Base-by-base conservation (phyloP, 2,888 invertebrate genomes). In the Yponomeuta evonymella region DNA sequence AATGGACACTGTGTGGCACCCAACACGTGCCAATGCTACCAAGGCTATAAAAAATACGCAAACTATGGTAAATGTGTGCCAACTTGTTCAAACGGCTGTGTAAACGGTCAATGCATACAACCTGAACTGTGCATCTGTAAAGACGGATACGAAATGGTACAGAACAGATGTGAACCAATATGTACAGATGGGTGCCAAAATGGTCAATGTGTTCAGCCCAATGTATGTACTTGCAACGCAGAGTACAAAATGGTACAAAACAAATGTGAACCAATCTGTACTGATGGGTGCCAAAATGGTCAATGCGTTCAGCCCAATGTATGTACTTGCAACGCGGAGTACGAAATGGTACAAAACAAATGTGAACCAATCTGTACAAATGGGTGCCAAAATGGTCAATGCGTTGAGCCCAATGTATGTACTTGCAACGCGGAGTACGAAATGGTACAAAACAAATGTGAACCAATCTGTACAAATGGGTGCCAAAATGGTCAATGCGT, bases 271-370 rank as follows among this genome's bases (percentile, higher is more conserved):
- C 64, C 64, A 30, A 10, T 29, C 0, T 64, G 64, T 64, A 0
- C 29, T 6, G n/a, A 64, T 43, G 12, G 70, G 30, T 76, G 77
- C 36, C 72, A 67, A 6, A 72, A 74, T 68, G 74, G 75, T 1
- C 67, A 71, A 29, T 76, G 76, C 58, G 71, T 76, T 2, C 78
- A 75, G 9, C 93, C 93, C 0, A 83, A 90, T 48, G 79, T 77
- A 1, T 94, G 94, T 67, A 78, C 86, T 36, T 94, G 94, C 73
- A 79, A 83, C 67, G 79, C 80, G 11, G 93, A 92, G 0, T 86
- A 80, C 48, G 67, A 29, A 0, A 30, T 75, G 72, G 68, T 51
- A 30, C 63, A 74, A 70, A 67, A 73, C 36, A 23, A 73, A 8
- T 78, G 80, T 71, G 70, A 72, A 9, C 79, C 83, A 0, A 10